A percentile compares a stretch with the other conserved stretches of the same genome.
Evolutionary conservation across 2,797 vertebrate genomes (phyloP).

Genomic region (Poeciliopsis infans): DNA sequence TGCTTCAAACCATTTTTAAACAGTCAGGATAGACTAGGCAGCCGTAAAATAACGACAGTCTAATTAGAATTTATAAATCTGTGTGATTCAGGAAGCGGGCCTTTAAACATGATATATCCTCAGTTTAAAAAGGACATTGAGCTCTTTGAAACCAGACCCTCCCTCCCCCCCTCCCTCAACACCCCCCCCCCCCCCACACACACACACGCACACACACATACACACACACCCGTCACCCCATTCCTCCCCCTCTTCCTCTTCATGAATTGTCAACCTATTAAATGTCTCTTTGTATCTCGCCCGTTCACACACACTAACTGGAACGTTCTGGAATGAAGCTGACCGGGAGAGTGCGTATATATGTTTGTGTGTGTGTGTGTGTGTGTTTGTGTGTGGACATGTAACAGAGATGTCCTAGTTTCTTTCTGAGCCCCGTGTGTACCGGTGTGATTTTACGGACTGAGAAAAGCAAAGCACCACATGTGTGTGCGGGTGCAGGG

Average conservation of each 20-base stretch:
- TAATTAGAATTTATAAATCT: constrained; percentile 11
- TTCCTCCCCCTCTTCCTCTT: constrained; percentile 13
- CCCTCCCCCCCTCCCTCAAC: not conserved
- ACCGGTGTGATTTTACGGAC: constrained; percentile 28
- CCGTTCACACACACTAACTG: constrained; percentile 51
- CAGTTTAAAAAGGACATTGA: constrained; percentile 39
- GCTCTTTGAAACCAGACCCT: constrained; percentile 46
- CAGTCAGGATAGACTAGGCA: not conserved
- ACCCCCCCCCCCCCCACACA: constrained; percentile 4
- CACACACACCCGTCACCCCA: not conserved
- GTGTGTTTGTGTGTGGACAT: constrained; percentile 1
- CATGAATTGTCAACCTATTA: constrained; percentile 56
- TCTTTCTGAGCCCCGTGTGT: constrained; percentile 10
- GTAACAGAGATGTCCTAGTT: constrained; percentile 27
- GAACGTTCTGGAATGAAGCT: constrained; percentile 32
- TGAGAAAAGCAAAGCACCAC: constrained; percentile 30
- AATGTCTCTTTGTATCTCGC: constrained; percentile 65
- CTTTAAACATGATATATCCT: constrained; percentile 34
- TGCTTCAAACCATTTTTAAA: not conserved
- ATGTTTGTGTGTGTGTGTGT: not conserved
- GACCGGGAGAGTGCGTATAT: not conserved
- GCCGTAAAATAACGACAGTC: not conserved
- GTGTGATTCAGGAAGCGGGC: constrained; percentile 19
- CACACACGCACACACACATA: not conserved
- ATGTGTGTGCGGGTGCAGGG: constrained; percentile 10